phyloP scores from a whole-genome alignment of 2,113 vertebrate species.

The Menidia beryllina region DNA sequence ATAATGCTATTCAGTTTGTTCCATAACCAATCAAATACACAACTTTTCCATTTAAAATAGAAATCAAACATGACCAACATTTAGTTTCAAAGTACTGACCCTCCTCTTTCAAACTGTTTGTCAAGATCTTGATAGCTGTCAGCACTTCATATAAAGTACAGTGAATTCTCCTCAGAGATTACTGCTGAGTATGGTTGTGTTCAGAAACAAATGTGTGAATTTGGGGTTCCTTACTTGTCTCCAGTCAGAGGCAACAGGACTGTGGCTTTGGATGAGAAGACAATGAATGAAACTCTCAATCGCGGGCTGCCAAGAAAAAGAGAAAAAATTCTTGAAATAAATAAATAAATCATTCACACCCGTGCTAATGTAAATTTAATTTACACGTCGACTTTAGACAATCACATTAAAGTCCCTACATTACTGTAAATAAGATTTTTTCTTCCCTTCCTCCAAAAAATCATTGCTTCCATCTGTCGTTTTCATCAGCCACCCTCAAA shows the following conservation, averaged over 20 bases:
- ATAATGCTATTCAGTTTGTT: too few species aligned
- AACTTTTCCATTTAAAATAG: too few species aligned
- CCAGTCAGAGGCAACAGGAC: conserved; percentile 91
- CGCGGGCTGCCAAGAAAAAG: conserved; percentile 84
- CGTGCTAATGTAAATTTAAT: neutral
- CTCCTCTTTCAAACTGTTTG: too few species aligned
- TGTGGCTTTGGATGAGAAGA: conserved; percentile 88
- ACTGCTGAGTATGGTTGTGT: too few species aligned
- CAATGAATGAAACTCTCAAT: conserved; percentile 94
- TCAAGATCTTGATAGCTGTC: too few species aligned
- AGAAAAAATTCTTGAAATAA: neutral
- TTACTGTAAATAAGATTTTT: neutral
- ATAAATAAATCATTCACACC: neutral
- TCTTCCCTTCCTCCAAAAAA: conserved; percentile 5
- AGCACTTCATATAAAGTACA: too few species aligned
- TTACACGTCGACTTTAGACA: neutral
- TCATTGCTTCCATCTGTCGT: neutral
- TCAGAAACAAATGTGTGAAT: too few species aligned
- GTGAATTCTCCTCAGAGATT: too few species aligned
- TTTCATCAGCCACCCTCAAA: conserved; percentile 10
- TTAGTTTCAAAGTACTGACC: too few species aligned
- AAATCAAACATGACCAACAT: too few species aligned
- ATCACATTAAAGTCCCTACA: neutral
- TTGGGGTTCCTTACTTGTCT: conserved; percentile 86
- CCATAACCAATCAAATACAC: too few species aligned